Conservation (phyloP, 2,888 invertebrate species). For the Apotomis betuletana region DNA sequence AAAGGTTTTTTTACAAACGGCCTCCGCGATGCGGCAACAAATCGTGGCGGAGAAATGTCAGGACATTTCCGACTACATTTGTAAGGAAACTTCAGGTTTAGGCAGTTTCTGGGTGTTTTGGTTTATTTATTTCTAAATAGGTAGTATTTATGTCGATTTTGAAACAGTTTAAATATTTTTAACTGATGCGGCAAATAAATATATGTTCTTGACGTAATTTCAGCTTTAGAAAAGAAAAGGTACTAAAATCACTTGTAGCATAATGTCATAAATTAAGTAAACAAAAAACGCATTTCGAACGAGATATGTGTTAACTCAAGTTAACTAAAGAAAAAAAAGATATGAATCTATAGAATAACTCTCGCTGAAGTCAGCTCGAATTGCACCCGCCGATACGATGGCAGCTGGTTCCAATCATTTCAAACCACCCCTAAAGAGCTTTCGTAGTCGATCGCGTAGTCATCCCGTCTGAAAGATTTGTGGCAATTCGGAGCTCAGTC, state of each 20-base stretch:
- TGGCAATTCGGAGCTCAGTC: neutral
- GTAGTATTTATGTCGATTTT: too few relatives aligned
- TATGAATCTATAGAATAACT: too few relatives aligned
- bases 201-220: too few relatives aligned
- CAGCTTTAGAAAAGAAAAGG: too few relatives aligned
- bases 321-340: too few relatives aligned
- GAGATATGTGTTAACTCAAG: too few relatives aligned
- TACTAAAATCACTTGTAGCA: too few relatives aligned
- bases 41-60: slow-evolving; percentile 1
- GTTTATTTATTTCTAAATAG: neutral
- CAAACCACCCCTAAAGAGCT: neutral
- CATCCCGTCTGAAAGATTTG: neutral
- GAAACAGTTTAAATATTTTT: too few relatives aligned
- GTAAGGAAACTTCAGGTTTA: neutral
- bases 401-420: neutral
- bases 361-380: too few relatives aligned
- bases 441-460: neutral
- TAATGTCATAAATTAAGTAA: too few relatives aligned
- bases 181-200: too few relatives aligned
- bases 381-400: neutral
- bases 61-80: neutral
- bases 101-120: neutral
- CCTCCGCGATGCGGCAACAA: slow-evolving; percentile 7
- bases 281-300: too few relatives aligned
- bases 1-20: slow-evolving; percentile 17